Evolutionary conservation across 23 tunicate genomes (phyloP).

Genomic region (Halocynthia roretzi): DNA sequence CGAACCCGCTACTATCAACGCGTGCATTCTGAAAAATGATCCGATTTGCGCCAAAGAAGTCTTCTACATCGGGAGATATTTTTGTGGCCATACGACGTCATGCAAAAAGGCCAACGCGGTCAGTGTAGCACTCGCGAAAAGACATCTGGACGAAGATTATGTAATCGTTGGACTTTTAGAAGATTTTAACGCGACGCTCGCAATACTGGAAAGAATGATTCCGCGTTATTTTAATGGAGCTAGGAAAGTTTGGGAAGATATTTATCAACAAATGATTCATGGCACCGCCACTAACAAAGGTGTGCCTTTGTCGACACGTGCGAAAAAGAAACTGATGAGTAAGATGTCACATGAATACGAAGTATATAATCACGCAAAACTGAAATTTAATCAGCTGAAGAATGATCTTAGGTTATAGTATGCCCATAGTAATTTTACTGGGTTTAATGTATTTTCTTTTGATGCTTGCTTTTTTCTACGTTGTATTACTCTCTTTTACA

Average conservation of each 20-base stretch:
- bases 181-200: constrained; percentile 62
- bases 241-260: constrained; percentile 24
- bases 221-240: constrained; percentile 57
- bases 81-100: constrained; percentile 57
- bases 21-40: constrained; percentile 47
- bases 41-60: constrained; percentile 45
- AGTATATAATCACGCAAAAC: too few species aligned
- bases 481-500: too few species aligned
- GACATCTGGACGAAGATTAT: constrained; percentile 41
- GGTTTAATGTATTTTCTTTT: too few species aligned
- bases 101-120: constrained; percentile 40
- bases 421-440: too few species aligned
- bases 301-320: too few species aligned
- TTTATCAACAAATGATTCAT: neutral
- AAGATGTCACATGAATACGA: too few species aligned
- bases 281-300: too few species aligned
- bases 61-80: constrained; percentile 79
- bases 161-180: constrained; percentile 64
- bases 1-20: constrained; percentile 36
- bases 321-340: too few species aligned
- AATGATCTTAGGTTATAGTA: too few species aligned
- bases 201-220: constrained; percentile 65
- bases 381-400: too few species aligned
- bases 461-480: too few species aligned
- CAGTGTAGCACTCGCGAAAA: constrained; percentile 53